Percentiles rank a stretch among this genome's conserved stretches.
Conservation (phyloP, 2,113 vertebrate genomes). For the Pseudorectes ferrugineus region DNA sequence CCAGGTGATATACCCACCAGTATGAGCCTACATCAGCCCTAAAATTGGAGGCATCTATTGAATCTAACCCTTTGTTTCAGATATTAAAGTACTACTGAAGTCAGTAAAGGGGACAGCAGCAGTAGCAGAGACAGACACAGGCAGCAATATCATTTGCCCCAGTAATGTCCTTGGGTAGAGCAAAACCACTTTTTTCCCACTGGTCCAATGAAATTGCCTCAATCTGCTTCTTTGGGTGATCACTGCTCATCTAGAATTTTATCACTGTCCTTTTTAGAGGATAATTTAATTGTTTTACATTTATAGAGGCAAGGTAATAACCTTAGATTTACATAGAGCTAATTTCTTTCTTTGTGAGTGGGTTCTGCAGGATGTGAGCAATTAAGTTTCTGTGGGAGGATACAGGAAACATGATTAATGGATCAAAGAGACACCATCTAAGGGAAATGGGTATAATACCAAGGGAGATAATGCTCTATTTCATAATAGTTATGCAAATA, state of each 20-base stretch:
- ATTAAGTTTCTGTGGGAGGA: conserved; percentile 54
- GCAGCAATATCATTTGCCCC: not conserved
- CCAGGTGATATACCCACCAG: not conserved
- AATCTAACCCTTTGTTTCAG: not conserved
- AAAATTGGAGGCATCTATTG: not conserved
- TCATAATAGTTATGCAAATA: conserved; percentile 66
- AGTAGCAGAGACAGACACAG: not conserved
- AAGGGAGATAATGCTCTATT: conserved; percentile 37
- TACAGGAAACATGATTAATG: conserved; percentile 58
- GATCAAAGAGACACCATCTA: conserved; percentile 50
- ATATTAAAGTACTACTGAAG: not conserved
- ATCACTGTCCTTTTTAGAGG: conserved; percentile 48
- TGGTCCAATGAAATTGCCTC: not conserved
- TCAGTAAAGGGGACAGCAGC: not conserved
- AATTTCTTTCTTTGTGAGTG: conserved; percentile 50
- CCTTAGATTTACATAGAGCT: conserved; percentile 51
- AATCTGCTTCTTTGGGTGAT: conserved; percentile 26
- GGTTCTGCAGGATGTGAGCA: conserved; percentile 36
- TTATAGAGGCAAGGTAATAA: conserved; percentile 40
- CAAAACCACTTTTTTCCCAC: not conserved
- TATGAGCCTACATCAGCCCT: not conserved
- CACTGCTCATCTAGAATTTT: conserved; percentile 34
- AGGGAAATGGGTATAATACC: conserved; percentile 36
- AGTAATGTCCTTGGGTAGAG: not conserved
- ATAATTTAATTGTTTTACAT: conserved; percentile 38